Evolutionary conservation across 2,113 vertebrate species (phyloP).

Genomic region (Pomatorhinus ruficollis): DNA sequence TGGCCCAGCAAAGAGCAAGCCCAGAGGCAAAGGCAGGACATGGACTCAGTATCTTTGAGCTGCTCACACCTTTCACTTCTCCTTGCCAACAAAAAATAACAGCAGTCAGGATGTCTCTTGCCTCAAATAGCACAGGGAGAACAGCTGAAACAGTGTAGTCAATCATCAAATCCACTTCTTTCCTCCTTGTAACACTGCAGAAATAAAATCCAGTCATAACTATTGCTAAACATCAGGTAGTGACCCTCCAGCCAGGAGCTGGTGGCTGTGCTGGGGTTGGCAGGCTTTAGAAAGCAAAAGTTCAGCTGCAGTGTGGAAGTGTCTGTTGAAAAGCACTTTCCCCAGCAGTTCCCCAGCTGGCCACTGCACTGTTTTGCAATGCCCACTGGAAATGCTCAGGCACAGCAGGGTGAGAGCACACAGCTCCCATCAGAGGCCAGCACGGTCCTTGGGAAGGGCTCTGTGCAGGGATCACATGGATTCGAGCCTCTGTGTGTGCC

Average conservation of each 20-base stretch:
- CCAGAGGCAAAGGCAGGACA: neutral
- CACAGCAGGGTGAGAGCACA: neutral
- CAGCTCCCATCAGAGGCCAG: neutral
- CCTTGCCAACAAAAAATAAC: neutral
- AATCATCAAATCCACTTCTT: neutral
- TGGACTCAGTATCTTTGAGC: neutral
- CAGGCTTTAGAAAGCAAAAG: neutral
- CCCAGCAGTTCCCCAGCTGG: neutral
- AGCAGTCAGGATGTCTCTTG: neutral
- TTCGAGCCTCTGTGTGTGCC: neutral
- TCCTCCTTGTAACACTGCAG: neutral
- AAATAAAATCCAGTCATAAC: neutral
- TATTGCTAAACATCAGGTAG: neutral
- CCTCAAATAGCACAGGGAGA: neutral
- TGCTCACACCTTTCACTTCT: neutral
- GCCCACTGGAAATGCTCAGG: neutral
- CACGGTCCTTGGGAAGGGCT: rapidly evolving
- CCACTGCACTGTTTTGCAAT: neutral
- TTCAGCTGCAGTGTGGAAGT: neutral
- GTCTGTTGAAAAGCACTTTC: neutral
- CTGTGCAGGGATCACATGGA: neutral
- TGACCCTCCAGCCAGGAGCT: neutral
- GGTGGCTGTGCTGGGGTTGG: neutral
- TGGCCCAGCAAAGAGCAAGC: neutral
- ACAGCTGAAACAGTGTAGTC: neutral